Percentiles rank a stretch among this genome's conserved stretches.
These are phyloP conservation scores for Platalea minor DNA, from an alignment of 2,797 vertebrate genomes.

Conservation along the genomic window DNA sequence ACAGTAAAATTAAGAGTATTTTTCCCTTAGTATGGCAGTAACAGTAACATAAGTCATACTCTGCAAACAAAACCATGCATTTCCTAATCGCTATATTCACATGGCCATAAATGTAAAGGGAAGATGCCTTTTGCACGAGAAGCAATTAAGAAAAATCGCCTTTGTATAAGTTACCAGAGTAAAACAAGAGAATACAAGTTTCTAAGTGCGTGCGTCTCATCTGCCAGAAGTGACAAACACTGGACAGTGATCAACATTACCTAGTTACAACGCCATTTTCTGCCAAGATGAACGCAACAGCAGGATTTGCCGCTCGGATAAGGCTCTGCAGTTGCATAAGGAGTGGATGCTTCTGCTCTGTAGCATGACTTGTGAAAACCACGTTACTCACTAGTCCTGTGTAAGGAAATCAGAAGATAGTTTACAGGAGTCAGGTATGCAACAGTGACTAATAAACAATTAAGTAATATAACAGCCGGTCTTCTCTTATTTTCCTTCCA, in stretches of 20 bases:
- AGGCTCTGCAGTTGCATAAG: constrained; percentile 86
- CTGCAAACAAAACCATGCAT: not conserved
- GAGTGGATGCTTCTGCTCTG: constrained; percentile 85
- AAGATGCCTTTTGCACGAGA: not conserved
- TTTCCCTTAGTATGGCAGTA: not conserved
- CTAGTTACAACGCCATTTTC: constrained; percentile 90
- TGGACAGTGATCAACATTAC: constrained; percentile 61
- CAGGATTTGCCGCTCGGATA: constrained; percentile 88
- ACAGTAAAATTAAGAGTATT: not conserved
- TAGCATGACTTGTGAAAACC: constrained; percentile 86
- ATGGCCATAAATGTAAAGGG: not conserved
- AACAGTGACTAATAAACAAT: not conserved
- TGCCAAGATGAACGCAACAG: constrained; percentile 86
- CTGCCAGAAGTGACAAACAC: not conserved
- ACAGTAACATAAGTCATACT: not conserved
- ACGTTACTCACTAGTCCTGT: constrained; percentile 91
- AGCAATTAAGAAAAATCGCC: not conserved
- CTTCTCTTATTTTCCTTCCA: not conserved
- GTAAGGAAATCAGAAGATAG: not conserved
- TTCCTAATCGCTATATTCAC: not conserved
- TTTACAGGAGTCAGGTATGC: not conserved
- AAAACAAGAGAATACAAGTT: not conserved
- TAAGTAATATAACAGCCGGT: not conserved
- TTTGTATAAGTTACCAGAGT: not conserved
- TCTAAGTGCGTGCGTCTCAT: not conserved